Evolutionary conservation across 1,140 invertebrate genomes (phyloP), one percentile per base, ranked within the genome.

Genomic region (Drosophila bocqueti): DNA sequence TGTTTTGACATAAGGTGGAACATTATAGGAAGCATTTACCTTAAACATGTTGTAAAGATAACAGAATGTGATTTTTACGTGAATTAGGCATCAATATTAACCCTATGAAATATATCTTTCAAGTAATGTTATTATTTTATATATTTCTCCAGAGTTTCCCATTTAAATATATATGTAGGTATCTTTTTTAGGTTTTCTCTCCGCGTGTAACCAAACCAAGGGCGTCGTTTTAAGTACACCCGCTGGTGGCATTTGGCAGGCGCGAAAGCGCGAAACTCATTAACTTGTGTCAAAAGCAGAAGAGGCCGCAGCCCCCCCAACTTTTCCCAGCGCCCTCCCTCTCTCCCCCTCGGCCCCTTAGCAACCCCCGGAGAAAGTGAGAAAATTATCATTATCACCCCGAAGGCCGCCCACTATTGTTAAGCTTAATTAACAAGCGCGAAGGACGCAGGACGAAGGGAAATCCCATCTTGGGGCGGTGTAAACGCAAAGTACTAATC

Each of bases 401-500:
- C 65, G 34, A 43, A 42, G 49, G 72, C 59, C 73, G 49, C 81
- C 60, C 69, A 85, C 59, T 80, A 90, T 85, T 91, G 86, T 90
- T 91, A 71, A 63, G 86, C 86, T 90, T 90, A 90, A 90, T 90
- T 91, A 90, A 90, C 86, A 91, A 91, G 86, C 63, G 64, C 68
- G 52, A 63, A 46, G 16, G 29, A 31, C 5, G 18, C 3, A 21
- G 45, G 18, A n/a, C 47, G 26, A 29, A 3, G 50, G 38, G 26
- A 18, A 34, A 31, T 55, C 52, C 38, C 40, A 21, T 49, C 26
- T 79, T 34, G 26, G 57, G 36, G 72, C 42, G 73, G 55, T 77
- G 85, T 84, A 89, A 89, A 81, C 84, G 84, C 81, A 89, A 90
- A 90, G 85, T 90, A 90, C 85, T 90, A 90, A 90, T 90, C 85